Conservation (phyloP, 2,797 vertebrate species). For the Sorex maritimensis region DNA sequence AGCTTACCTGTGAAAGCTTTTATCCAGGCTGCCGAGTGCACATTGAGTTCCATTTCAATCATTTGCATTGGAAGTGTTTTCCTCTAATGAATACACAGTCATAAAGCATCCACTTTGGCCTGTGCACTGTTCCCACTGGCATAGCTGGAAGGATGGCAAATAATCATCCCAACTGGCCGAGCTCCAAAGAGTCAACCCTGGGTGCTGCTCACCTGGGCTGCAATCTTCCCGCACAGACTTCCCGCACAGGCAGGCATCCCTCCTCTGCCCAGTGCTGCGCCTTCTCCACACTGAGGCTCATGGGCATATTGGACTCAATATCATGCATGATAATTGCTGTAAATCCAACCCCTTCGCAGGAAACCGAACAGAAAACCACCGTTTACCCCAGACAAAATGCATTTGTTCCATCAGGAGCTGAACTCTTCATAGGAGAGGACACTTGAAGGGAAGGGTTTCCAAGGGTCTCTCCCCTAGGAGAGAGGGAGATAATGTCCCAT, state of each 20-base stretch:
- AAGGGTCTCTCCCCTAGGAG: no score
- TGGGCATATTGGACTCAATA: not conserved
- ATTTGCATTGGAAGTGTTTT: constrained; percentile 8
- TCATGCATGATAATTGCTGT: not conserved
- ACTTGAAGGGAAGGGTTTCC: not conserved
- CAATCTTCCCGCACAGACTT: not conserved
- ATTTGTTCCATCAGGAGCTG: not conserved
- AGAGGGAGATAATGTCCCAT: not conserved
- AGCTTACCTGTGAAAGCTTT: constrained; percentile 12
- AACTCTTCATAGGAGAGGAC: not conserved
- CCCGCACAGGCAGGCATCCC: not conserved
- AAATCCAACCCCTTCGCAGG: not conserved
- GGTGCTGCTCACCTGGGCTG: accelerated
- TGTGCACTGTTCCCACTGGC: not conserved
- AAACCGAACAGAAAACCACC: not conserved
- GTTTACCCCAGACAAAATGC: not conserved
- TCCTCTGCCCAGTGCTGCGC: accelerated
- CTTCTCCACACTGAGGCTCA: not conserved
- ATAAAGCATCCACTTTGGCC: not conserved
- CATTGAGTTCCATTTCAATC: constrained; percentile 23
- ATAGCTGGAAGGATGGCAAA: not conserved
- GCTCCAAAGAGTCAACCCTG: not conserved
- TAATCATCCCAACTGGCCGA: not conserved
- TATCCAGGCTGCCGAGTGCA: not conserved
- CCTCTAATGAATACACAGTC: not conserved